Percentiles rank a stretch among this genome's conserved stretches.
Conservation (phyloP, 2,888 invertebrate genomes). For the Mythimna lalbum region DNA sequence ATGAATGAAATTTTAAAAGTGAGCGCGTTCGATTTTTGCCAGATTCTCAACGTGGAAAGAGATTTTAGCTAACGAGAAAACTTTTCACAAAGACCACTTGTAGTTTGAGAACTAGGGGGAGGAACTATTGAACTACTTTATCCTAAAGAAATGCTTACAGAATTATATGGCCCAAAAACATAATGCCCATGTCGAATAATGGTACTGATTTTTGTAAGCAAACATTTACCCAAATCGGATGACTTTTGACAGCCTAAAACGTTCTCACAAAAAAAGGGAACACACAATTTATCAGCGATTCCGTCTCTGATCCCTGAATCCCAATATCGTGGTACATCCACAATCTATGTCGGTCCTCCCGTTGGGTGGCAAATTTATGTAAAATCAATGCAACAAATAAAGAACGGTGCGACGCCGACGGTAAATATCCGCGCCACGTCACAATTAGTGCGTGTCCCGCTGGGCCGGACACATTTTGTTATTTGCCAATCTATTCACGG, state of each 20-base stretch:
- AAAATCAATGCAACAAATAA: conserved; percentile 72
- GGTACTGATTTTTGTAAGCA: conserved; percentile 1
- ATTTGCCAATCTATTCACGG: conserved; percentile 66
- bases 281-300: conserved; percentile 68
- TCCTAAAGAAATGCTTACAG: not conserved
- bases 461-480: conserved; percentile 68
- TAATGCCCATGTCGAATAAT: not conserved
- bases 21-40: conserved; percentile 41
- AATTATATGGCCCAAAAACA: conserved; percentile 2
- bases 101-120: conserved; percentile 28
- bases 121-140: conserved; percentile 10
- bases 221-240: conserved; percentile 16
- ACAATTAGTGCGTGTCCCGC: conserved; percentile 76
- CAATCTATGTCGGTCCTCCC: conserved; percentile 61
- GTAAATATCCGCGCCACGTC: conserved; percentile 74
- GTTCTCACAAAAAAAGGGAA: conserved; percentile 58
- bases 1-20: conserved; percentile 54
- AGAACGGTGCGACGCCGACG: conserved; percentile 69
- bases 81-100: conserved; percentile 43
- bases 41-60: conserved; percentile 16
- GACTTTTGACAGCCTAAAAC: conserved; percentile 41
- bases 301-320: conserved; percentile 67
- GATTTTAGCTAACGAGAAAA: conserved; percentile 58
- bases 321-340: conserved; percentile 64
- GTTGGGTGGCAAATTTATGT: conserved; percentile 68